phyloP scores from a whole-genome alignment of 2,797 vertebrate species.

The Chelon auratus region DNA sequence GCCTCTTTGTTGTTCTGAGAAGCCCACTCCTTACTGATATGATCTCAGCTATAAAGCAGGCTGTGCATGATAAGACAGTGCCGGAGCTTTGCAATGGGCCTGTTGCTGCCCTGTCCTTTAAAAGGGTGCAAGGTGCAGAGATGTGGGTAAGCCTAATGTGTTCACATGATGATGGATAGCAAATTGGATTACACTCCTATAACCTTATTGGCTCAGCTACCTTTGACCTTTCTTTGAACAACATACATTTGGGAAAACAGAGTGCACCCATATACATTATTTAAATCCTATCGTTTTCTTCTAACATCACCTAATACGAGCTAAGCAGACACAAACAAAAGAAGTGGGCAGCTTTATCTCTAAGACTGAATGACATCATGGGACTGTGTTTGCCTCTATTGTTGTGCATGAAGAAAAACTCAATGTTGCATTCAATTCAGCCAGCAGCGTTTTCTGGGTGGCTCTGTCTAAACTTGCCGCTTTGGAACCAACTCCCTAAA shows the following conservation, averaged over 20 bases:
- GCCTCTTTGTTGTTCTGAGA: conserved; percentile 65
- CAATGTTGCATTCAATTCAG: conserved; percentile 5
- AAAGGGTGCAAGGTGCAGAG: conserved; percentile 45
- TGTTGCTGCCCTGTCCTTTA: conserved; percentile 58
- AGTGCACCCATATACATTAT: conserved; percentile 6
- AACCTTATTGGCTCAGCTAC: conserved; percentile 53
- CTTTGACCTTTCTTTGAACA: conserved; percentile 39
- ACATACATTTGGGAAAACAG: conserved; percentile 19
- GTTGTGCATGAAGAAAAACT: conserved; percentile 26
- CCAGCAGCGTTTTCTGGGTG: conserved; percentile 49
- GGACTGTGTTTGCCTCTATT: conserved; percentile 45
- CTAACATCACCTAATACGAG: conserved; percentile 8
- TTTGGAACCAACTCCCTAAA: conserved; percentile 67
- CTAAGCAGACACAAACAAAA: conserved; percentile 8
- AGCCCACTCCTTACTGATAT: conserved; percentile 64
- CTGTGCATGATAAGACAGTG: conserved; percentile 49
- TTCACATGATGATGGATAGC: conserved; percentile 45
- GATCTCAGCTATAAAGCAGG: conserved; percentile 51
- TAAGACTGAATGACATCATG: conserved; percentile 48
- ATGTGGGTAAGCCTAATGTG: conserved; percentile 51
- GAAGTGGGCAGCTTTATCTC: conserved; percentile 29
- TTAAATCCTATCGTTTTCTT: conserved; percentile 4
- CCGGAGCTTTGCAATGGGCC: conserved; percentile 63
- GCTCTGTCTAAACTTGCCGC: conserved; percentile 70
- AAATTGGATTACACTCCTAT: conserved; percentile 61